Conservation (phyloP, 1,140 invertebrate genomes). For the Eumaeus atala region DNA sequence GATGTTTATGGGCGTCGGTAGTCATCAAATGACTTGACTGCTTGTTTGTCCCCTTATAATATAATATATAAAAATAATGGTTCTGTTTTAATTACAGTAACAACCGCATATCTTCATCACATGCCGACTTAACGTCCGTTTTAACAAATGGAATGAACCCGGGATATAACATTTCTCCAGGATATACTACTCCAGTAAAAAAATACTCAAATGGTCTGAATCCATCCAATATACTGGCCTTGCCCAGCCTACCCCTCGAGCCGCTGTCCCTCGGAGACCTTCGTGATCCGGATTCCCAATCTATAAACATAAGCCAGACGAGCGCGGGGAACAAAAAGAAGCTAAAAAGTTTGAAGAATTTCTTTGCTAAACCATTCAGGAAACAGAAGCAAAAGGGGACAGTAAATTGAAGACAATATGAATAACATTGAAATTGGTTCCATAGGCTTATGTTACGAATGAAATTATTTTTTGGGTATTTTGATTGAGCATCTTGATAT, state of each 20-base stretch:
- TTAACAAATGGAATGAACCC: not conserved
- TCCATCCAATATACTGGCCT: not conserved
- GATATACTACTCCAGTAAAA: constrained; percentile 1
- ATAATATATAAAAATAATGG: no score
- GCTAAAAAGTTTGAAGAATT: not conserved
- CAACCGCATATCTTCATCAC: no score
- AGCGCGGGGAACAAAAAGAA: not conserved
- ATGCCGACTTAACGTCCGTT: not conserved
- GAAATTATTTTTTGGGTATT: no score
- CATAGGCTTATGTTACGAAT: no score
- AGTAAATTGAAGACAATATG: no score
- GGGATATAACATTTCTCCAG: not conserved
- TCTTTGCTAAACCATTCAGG: not conserved
- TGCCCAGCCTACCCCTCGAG: not conserved
- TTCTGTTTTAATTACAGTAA: no score
- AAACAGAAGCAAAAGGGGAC: not conserved
- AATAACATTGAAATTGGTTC: no score
- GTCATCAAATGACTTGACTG: no score
- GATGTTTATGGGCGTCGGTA: no score
- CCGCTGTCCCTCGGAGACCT: not conserved
- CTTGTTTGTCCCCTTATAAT: no score
- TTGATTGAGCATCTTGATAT: no score
- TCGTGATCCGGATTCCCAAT: not conserved
- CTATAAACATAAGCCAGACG: not conserved
- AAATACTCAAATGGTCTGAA: not conserved